phyloP scores from a whole-genome alignment of 2,888 invertebrate species.

The Geophilus truncorum region DNA sequence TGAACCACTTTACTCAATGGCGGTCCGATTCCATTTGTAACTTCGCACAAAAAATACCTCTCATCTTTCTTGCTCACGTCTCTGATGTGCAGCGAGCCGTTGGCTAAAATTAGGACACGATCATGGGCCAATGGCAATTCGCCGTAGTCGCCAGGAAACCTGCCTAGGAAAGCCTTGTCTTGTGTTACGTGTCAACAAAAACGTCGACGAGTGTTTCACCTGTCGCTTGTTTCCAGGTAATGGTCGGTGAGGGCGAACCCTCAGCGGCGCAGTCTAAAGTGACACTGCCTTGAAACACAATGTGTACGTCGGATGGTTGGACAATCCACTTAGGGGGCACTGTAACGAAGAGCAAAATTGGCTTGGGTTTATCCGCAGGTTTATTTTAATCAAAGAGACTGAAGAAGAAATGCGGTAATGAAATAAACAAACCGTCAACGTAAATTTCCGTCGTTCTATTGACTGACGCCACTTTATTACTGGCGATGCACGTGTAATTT shows the following conservation, averaged over 20 bases:
- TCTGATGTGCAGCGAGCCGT: conserved; percentile 1
- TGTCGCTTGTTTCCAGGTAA: conserved; percentile 34
- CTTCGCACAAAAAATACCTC: conserved; percentile 28
- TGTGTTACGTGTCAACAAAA: neutral
- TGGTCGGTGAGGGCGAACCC: conserved; percentile 35
- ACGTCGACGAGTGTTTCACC: conserved; percentile 12
- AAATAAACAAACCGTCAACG: conserved; percentile 35
- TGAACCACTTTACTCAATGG: conserved; percentile 25
- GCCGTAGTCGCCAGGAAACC: conserved; percentile 31
- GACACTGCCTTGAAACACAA: conserved; percentile 33
- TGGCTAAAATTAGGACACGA: neutral
- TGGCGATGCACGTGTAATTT: conserved; percentile 37
- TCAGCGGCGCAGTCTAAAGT: conserved; percentile 35
- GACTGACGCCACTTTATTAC: conserved; percentile 33
- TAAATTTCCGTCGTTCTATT: conserved; percentile 36
- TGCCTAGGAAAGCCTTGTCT: conserved; percentile 29
- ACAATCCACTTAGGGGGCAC: conserved; percentile 31
- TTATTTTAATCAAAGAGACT: neutral
- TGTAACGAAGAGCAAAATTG: neutral
- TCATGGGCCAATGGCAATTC: neutral
- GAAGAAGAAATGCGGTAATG: neutral
- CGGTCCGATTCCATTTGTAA: conserved; percentile 9
- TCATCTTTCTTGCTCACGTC: conserved; percentile 13
- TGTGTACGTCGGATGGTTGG: conserved; percentile 33
- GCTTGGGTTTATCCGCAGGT: neutral